Conservation (phyloP, 2,888 invertebrate genomes). For the Bugulina stolonifera region DNA sequence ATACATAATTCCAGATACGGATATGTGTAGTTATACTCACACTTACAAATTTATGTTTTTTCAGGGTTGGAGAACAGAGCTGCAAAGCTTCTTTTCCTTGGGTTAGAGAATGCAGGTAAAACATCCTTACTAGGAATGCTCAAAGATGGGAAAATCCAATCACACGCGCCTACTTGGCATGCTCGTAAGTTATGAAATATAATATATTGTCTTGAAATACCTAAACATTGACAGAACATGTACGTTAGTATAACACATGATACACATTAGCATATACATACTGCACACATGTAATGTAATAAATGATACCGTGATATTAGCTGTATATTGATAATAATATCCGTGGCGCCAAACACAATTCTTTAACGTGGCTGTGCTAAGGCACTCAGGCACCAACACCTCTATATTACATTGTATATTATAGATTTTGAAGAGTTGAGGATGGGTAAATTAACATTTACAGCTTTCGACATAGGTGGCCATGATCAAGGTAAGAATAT, state of each 20-base stretch:
- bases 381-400: no score
- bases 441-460: slow-evolving; percentile 98
- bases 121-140: slow-evolving; percentile 98
- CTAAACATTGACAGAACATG: no score
- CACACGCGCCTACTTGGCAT: slow-evolving; percentile 98
- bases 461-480: slow-evolving; percentile 98
- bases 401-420: no score
- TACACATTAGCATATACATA: no score
- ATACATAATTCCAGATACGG: no score
- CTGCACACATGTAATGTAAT: no score
- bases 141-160: slow-evolving; percentile 98
- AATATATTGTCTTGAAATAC: neutral
- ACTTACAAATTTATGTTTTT: no score
- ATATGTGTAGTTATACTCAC: no score
- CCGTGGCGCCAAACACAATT: neutral
- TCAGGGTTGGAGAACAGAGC: slow-evolving; percentile 66
- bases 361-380: neutral
- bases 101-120: slow-evolving; percentile 99
- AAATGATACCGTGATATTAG: no score
- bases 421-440: slow-evolving; percentile 97
- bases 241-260: no score
- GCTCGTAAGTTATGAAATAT: slow-evolving; percentile 69
- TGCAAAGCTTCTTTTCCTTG: slow-evolving; percentile 95
- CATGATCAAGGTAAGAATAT: slow-evolving; percentile 73
- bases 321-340: no score